Evolutionary conservation across 2,888 invertebrate genomes (phyloP), one percentile per base, ranked within the genome.

Genomic region (Trissonchulus latispiculum): DNA sequence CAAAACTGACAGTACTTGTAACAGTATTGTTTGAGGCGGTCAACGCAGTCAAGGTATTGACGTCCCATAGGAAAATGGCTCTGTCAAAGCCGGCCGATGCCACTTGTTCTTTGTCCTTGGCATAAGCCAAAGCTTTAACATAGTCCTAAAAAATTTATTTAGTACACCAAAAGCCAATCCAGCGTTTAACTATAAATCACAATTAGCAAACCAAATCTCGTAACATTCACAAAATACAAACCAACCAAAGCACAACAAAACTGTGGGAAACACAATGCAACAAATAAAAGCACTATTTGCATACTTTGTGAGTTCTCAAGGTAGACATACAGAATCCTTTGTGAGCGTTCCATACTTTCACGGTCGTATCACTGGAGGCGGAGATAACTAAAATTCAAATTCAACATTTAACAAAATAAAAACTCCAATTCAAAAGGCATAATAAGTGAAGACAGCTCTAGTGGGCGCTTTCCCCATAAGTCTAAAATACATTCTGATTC

Each of bases 291-390:
- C 8, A 15, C 8, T 15, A 8, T 28, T 70, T n/a, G 31, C 37
- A 74, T 78, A 85, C 85, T 80, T 95, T 94, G 84, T 99, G 97
- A 68, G 96, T 97, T 75, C 97, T 87, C 77, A 99, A 86, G 1
- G 97, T 99, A 0, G 96, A 97, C 95, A 99, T 95, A 83, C 97
- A 99, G 83, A 95, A 96, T 8, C 97, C 96, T 87, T 96, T 97
- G 78, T 95, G 93, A 28, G 97, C 95, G 85, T 97, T 99, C 99
- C 99, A 99, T 75, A 99, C 95, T 86, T 99, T 99, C 0, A 99
- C 96, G 64, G 99, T 99, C 31, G 97, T 96, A 84, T 99, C 99
- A 76, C 95, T 95, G 81, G 97, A 97, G 2, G 97, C 97, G 76
- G 97, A 97, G 83, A 99, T 97, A 79, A 99, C 92, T 93, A n/a